Evolutionary conservation across 2,797 vertebrate species (phyloP).

Genomic region (Macropodus opercularis): DNA sequence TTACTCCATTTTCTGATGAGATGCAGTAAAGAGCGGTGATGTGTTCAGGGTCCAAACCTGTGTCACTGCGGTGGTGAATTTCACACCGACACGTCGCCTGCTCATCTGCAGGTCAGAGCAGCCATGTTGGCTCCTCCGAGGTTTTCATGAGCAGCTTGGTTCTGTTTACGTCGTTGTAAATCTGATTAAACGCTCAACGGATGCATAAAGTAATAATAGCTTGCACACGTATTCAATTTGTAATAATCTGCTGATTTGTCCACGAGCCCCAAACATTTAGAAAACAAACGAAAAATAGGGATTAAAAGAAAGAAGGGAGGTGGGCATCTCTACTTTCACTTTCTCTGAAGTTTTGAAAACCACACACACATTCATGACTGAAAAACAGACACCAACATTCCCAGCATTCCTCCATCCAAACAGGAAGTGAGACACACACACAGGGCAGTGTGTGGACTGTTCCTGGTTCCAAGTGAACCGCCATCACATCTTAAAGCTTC

Average conservation of each 20-base stretch:
- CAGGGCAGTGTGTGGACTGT: constrained; percentile 18
- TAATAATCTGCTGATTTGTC: no score
- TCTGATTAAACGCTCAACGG: no score
- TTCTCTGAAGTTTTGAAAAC: constrained; percentile 31
- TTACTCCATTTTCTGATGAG: neutral
- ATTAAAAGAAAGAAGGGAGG: neutral
- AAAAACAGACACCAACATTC: constrained; percentile 55
- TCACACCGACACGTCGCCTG: constrained; percentile 51
- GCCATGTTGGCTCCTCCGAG: no score
- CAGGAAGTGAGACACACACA: constrained; percentile 49
- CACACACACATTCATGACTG: constrained; percentile 6
- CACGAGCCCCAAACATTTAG: no score
- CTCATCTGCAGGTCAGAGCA: no score
- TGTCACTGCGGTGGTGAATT: constrained; percentile 57
- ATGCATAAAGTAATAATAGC: no score
- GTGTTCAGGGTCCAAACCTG: constrained; percentile 45
- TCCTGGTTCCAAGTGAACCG: constrained; percentile 67
- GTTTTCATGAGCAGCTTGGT: no score
- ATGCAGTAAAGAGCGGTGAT: neutral
- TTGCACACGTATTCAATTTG: no score
- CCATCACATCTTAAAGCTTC: constrained; percentile 8
- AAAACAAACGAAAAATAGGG: neutral
- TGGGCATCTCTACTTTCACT: constrained; percentile 31
- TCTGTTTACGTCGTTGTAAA: no score
- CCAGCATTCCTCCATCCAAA: constrained; percentile 60